These are phyloP conservation scores for Mesitornis unicolor DNA, from an alignment of 2,113 vertebrate genomes.

Conservation along the genomic window DNA sequence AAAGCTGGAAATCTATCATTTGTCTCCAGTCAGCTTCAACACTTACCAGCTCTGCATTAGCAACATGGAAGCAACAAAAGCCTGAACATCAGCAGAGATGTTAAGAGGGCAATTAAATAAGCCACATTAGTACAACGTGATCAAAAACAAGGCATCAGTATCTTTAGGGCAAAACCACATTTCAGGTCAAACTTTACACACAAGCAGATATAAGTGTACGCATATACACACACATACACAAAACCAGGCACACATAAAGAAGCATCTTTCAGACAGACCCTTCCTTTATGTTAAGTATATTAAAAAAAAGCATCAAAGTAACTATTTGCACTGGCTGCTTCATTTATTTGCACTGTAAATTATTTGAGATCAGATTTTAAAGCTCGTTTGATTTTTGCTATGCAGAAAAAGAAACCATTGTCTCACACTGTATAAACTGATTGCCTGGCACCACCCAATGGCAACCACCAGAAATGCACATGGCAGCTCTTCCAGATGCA, in stretches of 20 bases:
- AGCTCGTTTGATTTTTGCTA: background rate
- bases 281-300: conserved; percentile 27
- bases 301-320: background rate
- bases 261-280: conserved; percentile 1
- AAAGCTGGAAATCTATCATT: conserved; percentile 3
- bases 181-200: conserved; percentile 60
- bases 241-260: background rate
- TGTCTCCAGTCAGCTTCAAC: background rate
- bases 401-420: conserved; percentile 27
- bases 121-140: conserved; percentile 28
- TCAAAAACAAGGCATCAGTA: conserved; percentile 33
- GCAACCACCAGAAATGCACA: conserved; percentile 65
- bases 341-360: conserved; percentile 62
- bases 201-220: accelerated
- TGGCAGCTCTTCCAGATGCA: background rate
- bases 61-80: background rate
- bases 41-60: background rate
- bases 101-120: conserved; percentile 56
- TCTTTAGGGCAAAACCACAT: conserved; percentile 46
- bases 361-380: conserved; percentile 50
- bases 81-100: background rate
- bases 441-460: conserved; percentile 78
- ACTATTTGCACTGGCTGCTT: conserved; percentile 48
- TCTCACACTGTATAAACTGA: conserved; percentile 36
- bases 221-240: accelerated